A percentile compares a stretch with the other conserved stretches of the same genome.
These are phyloP conservation scores for Reticulitermes speratus DNA, from an alignment of 1,140 invertebrate species.

Conservation along the genomic window DNA sequence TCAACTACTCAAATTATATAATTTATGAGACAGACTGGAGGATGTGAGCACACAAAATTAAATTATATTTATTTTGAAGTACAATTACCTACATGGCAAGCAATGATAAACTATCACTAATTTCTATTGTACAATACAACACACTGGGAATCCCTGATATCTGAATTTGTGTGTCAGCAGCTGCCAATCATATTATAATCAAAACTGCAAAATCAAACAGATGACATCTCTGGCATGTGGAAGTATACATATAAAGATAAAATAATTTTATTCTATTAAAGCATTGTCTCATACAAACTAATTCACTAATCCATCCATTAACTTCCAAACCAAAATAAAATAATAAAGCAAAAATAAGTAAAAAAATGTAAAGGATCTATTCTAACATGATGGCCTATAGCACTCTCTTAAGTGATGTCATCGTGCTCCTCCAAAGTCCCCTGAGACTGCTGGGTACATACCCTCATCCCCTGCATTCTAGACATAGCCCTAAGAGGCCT, in stretches of 20 bases:
- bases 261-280: not conserved
- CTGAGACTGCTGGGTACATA: conserved; percentile 60
- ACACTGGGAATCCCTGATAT: too few species aligned
- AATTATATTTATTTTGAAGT: too few species aligned
- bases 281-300: not conserved
- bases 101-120: too few species aligned
- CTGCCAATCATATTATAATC: not conserved
- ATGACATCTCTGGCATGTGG: not conserved
- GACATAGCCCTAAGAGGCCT: conserved; percentile 93
- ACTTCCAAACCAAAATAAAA: not conserved
- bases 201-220: not conserved
- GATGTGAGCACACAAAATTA: too few species aligned
- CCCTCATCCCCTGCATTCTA: conserved; percentile 97
- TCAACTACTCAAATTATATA: too few species aligned
- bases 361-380: conserved; percentile 21
- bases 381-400: conserved; percentile 16
- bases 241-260: not conserved
- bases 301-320: too few species aligned
- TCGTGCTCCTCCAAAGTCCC: conserved; percentile 34
- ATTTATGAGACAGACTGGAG: too few species aligned
- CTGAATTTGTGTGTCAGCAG: not conserved
- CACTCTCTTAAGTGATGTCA: not conserved
- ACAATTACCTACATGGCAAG: too few species aligned
- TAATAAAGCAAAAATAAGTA: not conserved
- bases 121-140: too few species aligned